A percentile compares a stretch with the other conserved stretches of the same genome.
These are phyloP conservation scores for Dryobota labecula DNA, from an alignment of 2,888 invertebrate species.

Conservation along the genomic window DNA sequence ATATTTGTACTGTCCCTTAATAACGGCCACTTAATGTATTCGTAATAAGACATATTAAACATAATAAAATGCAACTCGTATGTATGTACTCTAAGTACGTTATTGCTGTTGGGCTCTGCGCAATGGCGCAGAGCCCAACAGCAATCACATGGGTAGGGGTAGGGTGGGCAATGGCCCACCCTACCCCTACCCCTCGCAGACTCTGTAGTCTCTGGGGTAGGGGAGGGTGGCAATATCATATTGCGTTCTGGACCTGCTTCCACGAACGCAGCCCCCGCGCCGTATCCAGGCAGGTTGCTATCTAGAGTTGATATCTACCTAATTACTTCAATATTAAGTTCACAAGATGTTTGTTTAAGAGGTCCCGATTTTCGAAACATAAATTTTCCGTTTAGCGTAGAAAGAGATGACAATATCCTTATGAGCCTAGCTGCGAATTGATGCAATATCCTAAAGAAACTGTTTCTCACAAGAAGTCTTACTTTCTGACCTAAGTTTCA, in stretches of 20 bases:
- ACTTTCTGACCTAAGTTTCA: background rate
- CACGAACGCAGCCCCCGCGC: background rate
- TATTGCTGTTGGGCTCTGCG: background rate
- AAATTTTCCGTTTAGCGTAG: background rate
- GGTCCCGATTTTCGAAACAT: background rate
- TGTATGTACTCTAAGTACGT: background rate
- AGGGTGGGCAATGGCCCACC: too few species aligned
- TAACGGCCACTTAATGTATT: too few species aligned
- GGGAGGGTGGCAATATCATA: conserved; percentile 23
- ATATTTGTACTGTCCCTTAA: too few species aligned
- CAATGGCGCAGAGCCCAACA: too few species aligned
- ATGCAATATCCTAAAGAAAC: background rate
- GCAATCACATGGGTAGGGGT: too few species aligned
- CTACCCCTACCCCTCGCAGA: background rate
- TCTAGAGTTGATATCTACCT: background rate
- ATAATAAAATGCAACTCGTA: background rate
- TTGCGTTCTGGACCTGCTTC: conserved; percentile 4
- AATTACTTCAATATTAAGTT: background rate
- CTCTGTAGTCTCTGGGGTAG: background rate
- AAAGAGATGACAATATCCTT: background rate
- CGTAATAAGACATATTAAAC: too few species aligned
- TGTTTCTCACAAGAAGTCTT: background rate
- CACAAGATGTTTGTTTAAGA: background rate
- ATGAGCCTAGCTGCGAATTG: background rate
- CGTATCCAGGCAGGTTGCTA: background rate